Conservation (phyloP, 2,113 vertebrate species). For the Apodemus sylvaticus region DNA sequence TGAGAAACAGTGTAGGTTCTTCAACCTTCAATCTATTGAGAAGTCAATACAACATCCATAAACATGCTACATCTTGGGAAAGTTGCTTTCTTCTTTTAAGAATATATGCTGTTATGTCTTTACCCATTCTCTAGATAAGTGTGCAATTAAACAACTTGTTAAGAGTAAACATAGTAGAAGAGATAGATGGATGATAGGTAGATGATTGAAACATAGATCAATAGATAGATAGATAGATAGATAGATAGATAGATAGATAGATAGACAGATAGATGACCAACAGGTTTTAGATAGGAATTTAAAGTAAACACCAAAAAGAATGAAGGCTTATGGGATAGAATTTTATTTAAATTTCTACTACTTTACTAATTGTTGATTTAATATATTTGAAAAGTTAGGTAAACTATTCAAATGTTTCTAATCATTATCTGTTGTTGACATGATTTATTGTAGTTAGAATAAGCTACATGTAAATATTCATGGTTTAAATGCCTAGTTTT, state of each 20-base stretch:
- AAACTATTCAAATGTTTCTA: neutral
- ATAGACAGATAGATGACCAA: neutral
- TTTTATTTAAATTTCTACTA: neutral
- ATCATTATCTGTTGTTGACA: neutral
- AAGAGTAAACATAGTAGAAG: neutral
- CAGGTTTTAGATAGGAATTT: neutral
- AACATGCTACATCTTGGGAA: neutral
- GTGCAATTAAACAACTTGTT: neutral
- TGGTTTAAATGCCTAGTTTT: neutral
- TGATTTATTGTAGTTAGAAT: neutral
- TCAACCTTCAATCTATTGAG: constrained; percentile 32
- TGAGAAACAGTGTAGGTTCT: constrained; percentile 31
- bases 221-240: neutral
- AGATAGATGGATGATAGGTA: neutral
- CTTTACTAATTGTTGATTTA: neutral
- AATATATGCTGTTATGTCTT: neutral
- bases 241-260: neutral
- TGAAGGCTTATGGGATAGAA: neutral
- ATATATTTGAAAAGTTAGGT: neutral
- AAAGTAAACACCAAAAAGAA: neutral
- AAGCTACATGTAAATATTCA: neutral
- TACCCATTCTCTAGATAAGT: neutral
- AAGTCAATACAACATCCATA: constrained; percentile 49
- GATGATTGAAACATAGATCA: too few species aligned
- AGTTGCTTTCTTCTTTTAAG: constrained; percentile 38